Conservation (phyloP, 2,888 invertebrate species). For the Nipponacmea schrenckii region DNA sequence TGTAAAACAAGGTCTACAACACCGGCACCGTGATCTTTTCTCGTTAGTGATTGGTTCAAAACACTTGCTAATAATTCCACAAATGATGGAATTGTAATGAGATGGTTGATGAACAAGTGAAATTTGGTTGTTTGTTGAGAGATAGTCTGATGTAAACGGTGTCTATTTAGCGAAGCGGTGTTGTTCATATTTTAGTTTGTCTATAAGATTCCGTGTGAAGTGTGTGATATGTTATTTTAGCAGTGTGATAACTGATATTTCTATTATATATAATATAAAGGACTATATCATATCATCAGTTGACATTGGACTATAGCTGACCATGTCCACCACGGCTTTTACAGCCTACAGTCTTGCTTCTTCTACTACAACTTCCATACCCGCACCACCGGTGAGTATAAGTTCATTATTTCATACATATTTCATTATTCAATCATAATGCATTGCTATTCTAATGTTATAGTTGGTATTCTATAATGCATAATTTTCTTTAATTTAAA, state of each 20-base stretch:
- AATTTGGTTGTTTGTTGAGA: constrained; percentile 5
- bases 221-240: neutral
- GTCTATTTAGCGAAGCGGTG: constrained; percentile 7
- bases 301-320: neutral
- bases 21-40: constrained; percentile 1
- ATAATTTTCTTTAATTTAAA: no score
- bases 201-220: neutral
- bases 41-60: constrained; percentile 7
- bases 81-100: constrained; percentile 9
- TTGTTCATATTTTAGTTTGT: neutral
- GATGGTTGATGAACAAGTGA: neutral
- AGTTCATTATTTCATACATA: no score
- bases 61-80: constrained; percentile 8
- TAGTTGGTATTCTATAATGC: no score
- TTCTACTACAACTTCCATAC: neutral
- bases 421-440: no score
- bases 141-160: neutral
- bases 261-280: neutral
- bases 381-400: neutral
- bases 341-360: neutral
- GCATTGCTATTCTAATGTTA: no score
- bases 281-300: neutral
- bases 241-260: neutral
- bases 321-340: constrained; percentile 6
- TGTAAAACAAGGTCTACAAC: constrained; percentile 2